Percentiles rank a stretch among this genome's conserved stretches.
Evolutionary conservation across 1,140 invertebrate species (phyloP).

Genomic region (Solen grandis): DNA sequence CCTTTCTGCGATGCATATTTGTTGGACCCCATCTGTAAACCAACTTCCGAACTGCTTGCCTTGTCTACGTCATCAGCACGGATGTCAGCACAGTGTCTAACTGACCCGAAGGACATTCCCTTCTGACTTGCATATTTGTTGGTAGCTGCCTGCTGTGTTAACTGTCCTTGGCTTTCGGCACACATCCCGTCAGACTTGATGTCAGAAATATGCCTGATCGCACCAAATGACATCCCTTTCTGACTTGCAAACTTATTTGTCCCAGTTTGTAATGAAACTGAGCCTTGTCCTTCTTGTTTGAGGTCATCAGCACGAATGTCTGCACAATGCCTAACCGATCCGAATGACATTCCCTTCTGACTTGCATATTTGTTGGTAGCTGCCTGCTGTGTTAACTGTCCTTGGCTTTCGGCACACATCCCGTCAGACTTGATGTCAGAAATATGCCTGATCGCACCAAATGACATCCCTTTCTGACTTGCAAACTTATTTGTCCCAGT

Average conservation of each 20-base stretch:
- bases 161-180: constrained; percentile 87
- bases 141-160: constrained; percentile 94
- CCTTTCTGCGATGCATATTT: constrained; percentile 84
- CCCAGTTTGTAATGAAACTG: constrained; percentile 94
- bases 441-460: constrained; percentile 92
- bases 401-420: constrained; percentile 83
- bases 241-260: constrained; percentile 87
- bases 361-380: constrained; percentile 93
- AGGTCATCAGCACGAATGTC: constrained; percentile 68
- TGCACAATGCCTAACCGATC: constrained; percentile 65
- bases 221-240: constrained; percentile 84
- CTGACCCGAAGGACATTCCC: constrained; percentile 84
- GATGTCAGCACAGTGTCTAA: constrained; percentile 40
- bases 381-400: constrained; percentile 94
- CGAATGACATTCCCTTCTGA: constrained; percentile 90
- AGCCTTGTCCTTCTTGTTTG: constrained; percentile 89
- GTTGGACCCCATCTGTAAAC: constrained; percentile 94
- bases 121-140: constrained; percentile 94
- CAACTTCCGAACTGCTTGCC: constrained; percentile 89
- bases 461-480: constrained; percentile 82
- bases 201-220: constrained; percentile 90
- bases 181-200: constrained; percentile 67
- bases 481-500: constrained; percentile 92
- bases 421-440: constrained; percentile 70
- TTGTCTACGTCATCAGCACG: constrained; percentile 62